Evolutionary conservation across 1,140 invertebrate species (phyloP), one percentile per base, ranked within the genome.

Genomic region (Antheraea mylitta): DNA sequence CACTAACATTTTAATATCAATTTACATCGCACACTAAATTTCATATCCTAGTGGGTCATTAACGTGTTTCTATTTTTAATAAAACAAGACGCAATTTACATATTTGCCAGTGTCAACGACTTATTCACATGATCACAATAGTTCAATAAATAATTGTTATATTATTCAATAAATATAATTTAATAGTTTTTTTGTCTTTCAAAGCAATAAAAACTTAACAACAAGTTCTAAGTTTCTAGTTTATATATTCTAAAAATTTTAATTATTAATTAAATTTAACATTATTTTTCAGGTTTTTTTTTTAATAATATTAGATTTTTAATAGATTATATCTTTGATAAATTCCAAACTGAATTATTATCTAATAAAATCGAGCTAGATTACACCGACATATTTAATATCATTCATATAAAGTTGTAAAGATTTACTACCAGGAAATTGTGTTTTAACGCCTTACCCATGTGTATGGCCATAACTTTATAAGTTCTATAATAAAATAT

Each of bases 1-100:
- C 45, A 53, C 38, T 61, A 61, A 61, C n/a, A 61, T 7, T 63
- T 63, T 63, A 63, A 63, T 63, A 63, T 63, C 61, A 63, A 22
- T 63, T 53, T 63, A 63, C 61, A 37, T 63, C n/a, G 61, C n/a
- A 37, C 30, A 22, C 18, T 19, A 53, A 53, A 53, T 2, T 53
- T 53, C 45, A n/a, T 53, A 53, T 53, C 45, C 45, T 53, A 13
- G 45, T 13, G 11, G 16, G 16, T 16, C 16, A 16, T 53, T 53
- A 53, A 11, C 11, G 1, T 16, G 45, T 53, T 53, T 30, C 2
- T 42, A 42, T 42, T 42, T 42, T 42, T 53, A 53, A 16, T 13
- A 53, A 13, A 53, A 53, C 16, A 53, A 53, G 13, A 7, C 38
- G 38, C 38, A 7, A 11, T 42, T 42, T 42, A 42, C 38, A 11